Conservation (phyloP, 2,888 invertebrate genomes). For the Disparrhopalites patrizii region DNA sequence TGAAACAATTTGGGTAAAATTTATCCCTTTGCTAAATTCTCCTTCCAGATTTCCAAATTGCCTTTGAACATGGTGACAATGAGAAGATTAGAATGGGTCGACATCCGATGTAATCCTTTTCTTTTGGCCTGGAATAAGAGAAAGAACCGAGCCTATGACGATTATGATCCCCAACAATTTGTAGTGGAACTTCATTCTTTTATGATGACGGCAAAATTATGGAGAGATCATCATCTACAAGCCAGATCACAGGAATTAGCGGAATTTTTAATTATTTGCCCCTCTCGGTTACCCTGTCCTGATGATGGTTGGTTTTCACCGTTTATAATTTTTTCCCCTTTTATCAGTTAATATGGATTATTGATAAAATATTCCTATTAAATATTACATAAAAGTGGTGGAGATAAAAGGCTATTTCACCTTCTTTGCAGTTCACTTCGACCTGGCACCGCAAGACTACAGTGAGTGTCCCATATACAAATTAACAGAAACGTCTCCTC, state of each 20-base stretch:
- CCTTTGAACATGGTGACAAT: not conserved
- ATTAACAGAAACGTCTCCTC: not conserved
- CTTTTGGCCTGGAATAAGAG: not conserved
- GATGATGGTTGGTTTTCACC: not conserved
- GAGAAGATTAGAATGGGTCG: constrained; percentile 5
- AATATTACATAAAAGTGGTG: not conserved
- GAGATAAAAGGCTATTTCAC: not conserved
- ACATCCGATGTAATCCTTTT: constrained; percentile 1
- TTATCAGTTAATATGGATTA: not conserved
- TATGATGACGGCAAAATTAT: not conserved
- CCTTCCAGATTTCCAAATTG: not conserved
- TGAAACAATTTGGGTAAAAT: not conserved
- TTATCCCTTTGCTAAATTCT: not conserved
- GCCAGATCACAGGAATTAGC: not conserved
- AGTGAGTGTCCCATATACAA: not conserved
- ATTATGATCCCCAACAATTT: constrained; percentile 11
- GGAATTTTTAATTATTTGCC: not conserved
- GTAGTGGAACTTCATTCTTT: not conserved
- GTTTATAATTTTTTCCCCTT: not conserved
- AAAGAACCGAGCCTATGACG: not conserved
- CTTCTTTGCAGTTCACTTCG: not conserved
- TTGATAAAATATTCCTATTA: not conserved
- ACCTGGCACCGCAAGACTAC: not conserved
- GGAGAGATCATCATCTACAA: not conserved
- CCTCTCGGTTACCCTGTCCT: not conserved